These are phyloP conservation scores for Jordanella pulchra DNA, from an alignment of 2,797 vertebrate species.

Conservation along the genomic window DNA sequence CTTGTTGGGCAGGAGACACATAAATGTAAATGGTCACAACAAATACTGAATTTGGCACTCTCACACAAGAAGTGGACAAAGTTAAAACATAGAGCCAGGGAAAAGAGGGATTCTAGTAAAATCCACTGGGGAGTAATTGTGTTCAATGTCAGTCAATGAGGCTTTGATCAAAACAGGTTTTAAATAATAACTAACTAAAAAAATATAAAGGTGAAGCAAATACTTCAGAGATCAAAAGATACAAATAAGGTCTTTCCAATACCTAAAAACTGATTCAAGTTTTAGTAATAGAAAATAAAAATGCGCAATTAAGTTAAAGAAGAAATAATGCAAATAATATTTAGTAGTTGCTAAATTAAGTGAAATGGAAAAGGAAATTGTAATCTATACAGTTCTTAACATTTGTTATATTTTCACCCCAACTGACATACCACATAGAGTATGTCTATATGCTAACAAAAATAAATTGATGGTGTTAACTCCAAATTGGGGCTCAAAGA, in stretches of 20 bases:
- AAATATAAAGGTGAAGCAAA: neutral
- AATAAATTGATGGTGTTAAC: too few species aligned
- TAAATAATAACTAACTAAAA: neutral
- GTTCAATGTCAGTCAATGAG: neutral
- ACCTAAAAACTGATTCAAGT: neutral
- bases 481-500: too few species aligned
- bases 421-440: too few species aligned
- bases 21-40: constrained; percentile 38
- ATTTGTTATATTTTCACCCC: too few species aligned
- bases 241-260: neutral
- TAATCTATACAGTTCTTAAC: too few species aligned
- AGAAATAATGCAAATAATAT: neutral
- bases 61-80: constrained; percentile 17
- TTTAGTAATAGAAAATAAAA: neutral
- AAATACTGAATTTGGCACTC: neutral
- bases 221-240: neutral
- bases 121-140: neutral
- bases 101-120: constrained; percentile 24
- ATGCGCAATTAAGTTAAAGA: neutral
- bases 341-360: neutral
- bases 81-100: constrained; percentile 15
- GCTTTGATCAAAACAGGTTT: constrained; percentile 3
- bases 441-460: too few species aligned
- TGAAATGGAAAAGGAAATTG: neutral
- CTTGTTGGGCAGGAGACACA: constrained; percentile 49